A percentile compares a stretch with the other conserved stretches of the same genome.
These are phyloP conservation scores for Salminus brasiliensis DNA, from an alignment of 2,113 vertebrate species.

Conservation along the genomic window DNA sequence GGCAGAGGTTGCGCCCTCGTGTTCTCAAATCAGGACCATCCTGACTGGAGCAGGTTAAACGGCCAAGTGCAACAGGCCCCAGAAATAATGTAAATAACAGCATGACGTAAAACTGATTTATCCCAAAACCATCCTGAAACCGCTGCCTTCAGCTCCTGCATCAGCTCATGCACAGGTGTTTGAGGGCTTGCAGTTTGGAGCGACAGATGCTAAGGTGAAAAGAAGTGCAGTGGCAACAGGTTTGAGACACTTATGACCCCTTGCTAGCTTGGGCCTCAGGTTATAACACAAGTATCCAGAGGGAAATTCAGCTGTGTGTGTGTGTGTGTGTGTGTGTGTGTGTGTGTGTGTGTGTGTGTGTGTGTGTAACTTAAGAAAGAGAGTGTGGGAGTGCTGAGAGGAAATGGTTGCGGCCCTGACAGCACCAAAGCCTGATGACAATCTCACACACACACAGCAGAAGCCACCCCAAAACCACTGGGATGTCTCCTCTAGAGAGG, in stretches of 20 bases:
- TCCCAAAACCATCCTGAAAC: not conserved
- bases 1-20: not conserved
- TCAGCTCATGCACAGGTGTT: not conserved
- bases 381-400: constrained; percentile 39
- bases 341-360: constrained; percentile 8
- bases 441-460: constrained; percentile 24
- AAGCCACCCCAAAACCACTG: constrained; percentile 22
- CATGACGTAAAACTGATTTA: not conserved
- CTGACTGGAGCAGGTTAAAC: not conserved
- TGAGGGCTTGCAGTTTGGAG: not conserved
- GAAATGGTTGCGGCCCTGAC: constrained; percentile 36
- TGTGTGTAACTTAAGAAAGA: constrained; percentile 44
- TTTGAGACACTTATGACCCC: not conserved
- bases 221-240: too few species aligned
- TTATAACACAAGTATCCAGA: constrained; percentile 31
- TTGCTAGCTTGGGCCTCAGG: constrained; percentile 3
- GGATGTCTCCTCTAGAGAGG: not conserved
- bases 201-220: not conserved
- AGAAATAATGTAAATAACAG: not conserved
- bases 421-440: constrained; percentile 39
- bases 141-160: not conserved
- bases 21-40: constrained; percentile 12
- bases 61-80: not conserved
- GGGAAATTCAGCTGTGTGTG: constrained; percentile 32
- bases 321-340: constrained; percentile 26